phyloP scores from a whole-genome alignment of 2,888 invertebrate genomes.

The Eupithecia vulgata region DNA sequence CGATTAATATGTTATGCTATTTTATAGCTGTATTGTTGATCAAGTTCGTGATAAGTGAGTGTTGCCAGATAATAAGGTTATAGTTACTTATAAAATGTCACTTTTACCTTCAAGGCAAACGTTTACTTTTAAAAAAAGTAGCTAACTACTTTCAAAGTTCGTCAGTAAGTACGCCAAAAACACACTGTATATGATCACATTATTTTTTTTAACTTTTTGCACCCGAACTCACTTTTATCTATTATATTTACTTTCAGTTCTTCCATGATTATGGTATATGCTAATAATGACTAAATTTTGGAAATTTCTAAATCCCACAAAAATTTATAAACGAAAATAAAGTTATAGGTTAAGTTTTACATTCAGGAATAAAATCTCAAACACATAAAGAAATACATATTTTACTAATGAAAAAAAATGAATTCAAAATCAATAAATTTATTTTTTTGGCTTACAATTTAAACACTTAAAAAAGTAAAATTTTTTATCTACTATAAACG shows the following conservation, averaged over 20 bases:
- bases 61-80: constrained; percentile 17
- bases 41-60: constrained; percentile 17
- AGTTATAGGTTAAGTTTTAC: neutral
- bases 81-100: constrained; percentile 2
- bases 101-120: neutral
- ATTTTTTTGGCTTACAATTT: too few relatives aligned
- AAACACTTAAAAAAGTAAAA: too few relatives aligned
- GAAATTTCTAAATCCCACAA: neutral
- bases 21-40: constrained; percentile 23
- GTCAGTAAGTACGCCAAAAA: neutral
- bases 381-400: too few relatives aligned
- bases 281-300: neutral
- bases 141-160: neutral
- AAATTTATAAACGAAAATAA: neutral
- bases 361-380: neutral
- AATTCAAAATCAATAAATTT: too few relatives aligned
- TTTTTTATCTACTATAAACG: too few relatives aligned
- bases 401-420: too few relatives aligned
- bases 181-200: neutral
- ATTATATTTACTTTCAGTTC: neutral
- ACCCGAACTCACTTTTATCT: neutral
- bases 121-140: neutral
- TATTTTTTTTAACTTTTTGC: neutral
- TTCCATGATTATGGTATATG: neutral
- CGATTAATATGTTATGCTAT: constrained; percentile 33